Percentiles rank a stretch among this genome's conserved stretches.
Conservation (phyloP, 2,888 invertebrate genomes). For the Sclerodermus sp. region DNA sequence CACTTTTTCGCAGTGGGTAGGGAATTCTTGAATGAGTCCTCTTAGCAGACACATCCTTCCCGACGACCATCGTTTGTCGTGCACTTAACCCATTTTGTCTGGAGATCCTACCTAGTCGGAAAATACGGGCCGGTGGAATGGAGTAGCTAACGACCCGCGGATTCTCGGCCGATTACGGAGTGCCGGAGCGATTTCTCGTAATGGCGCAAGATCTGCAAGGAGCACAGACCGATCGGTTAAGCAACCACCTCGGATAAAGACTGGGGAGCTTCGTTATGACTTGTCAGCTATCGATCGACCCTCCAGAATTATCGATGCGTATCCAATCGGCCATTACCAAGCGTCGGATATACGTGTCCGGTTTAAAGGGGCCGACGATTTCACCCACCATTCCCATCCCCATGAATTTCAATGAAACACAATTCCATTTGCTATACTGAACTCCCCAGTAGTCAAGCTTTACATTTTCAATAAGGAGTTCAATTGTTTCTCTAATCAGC, state of each 20-base stretch:
- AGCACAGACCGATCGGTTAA: background rate
- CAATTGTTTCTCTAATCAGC: no score
- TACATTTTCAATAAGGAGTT: no score
- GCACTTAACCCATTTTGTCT: slow-evolving; percentile 18
- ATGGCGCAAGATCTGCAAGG: background rate
- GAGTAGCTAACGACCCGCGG: slow-evolving; percentile 14
- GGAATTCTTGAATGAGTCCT: slow-evolving; percentile 1
- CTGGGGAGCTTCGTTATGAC: background rate
- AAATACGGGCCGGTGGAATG: slow-evolving; percentile 1
- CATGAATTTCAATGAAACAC: no score
- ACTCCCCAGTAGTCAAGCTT: no score
- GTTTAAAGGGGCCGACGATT: no score
- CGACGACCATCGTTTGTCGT: slow-evolving; percentile 4
- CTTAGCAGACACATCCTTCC: slow-evolving; percentile 1
- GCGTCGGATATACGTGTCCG: no score
- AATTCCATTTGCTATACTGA: no score
- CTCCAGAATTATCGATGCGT: background rate
- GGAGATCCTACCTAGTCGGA: slow-evolving; percentile 7
- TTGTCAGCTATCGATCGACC: background rate
- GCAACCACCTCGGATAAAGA: background rate
- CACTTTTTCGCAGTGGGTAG: no score
- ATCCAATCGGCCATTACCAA: no score
- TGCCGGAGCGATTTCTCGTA: background rate
- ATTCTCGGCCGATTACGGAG: slow-evolving; percentile 16
- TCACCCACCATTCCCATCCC: no score